Conservation (phyloP, 2,113 vertebrate genomes). For the Embiotoca jacksoni region DNA sequence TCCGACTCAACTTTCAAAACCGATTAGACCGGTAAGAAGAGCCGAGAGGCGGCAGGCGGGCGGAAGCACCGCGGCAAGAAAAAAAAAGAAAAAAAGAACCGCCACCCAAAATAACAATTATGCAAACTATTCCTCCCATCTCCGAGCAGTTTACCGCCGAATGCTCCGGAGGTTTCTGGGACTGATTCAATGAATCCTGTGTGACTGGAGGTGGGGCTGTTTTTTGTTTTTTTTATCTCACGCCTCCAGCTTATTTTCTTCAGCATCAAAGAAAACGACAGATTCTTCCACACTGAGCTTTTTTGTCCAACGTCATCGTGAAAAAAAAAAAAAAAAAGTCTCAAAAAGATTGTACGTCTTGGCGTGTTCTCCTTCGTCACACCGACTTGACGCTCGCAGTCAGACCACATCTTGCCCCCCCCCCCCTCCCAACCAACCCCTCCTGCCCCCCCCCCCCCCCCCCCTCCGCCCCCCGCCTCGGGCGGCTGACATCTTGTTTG, state of each 20-base stretch:
- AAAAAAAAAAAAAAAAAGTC: not conserved
- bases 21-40: slow-evolving; percentile 39
- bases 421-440: not conserved
- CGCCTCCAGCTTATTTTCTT: slow-evolving; percentile 5
- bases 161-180: slow-evolving; percentile 31
- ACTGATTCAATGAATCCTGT: slow-evolving; percentile 55
- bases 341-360: not conserved
- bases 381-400: slow-evolving; percentile 1
- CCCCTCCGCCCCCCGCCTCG: not conserved
- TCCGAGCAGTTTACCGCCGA: slow-evolving; percentile 21
- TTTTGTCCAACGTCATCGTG: no score
- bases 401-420: not conserved
- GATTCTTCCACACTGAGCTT: not conserved
- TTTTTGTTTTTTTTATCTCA: slow-evolving; percentile 40
- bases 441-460: not conserved
- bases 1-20: slow-evolving; percentile 37
- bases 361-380: no score
- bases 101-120: slow-evolving; percentile 48
- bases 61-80: slow-evolving; percentile 21
- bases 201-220: slow-evolving; percentile 43
- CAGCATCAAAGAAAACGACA: slow-evolving; percentile 20
- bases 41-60: not conserved
- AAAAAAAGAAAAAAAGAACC: not conserved
- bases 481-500: slow-evolving; percentile 51
- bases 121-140: slow-evolving; percentile 51